A percentile compares a stretch with the other conserved stretches of the same genome.
phyloP scores from a whole-genome alignment of 2,888 invertebrate genomes.

The Entomobrya proxima region DNA sequence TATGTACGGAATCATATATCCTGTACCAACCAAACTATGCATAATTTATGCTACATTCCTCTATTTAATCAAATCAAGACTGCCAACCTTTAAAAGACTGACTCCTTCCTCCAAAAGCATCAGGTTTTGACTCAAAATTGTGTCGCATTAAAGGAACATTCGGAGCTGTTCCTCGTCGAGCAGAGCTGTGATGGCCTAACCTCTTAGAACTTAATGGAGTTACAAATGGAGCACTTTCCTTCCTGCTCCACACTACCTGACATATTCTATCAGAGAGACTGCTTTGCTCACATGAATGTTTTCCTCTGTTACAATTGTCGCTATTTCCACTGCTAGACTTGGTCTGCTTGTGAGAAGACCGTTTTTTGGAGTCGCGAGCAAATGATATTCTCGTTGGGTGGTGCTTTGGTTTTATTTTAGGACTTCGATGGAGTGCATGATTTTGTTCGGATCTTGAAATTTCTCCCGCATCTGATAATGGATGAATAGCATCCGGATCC shows the following conservation, averaged over 20 bases:
- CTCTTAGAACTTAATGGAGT: conserved; percentile 22
- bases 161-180: conserved; percentile 48
- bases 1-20: not conserved
- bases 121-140: conserved; percentile 21
- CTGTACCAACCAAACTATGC: not conserved
- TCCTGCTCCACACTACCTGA: conserved; percentile 64
- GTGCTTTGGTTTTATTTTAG: conserved; percentile 16
- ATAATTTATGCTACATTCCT: conserved; percentile 17
- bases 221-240: conserved; percentile 52
- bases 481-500: conserved; percentile 63
- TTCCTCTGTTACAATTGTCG: not conserved
- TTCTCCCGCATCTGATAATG: conserved; percentile 43
- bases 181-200: conserved; percentile 1
- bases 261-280: conserved; percentile 64
- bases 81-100: conserved; percentile 69
- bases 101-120: conserved; percentile 57
- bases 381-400: conserved; percentile 20
- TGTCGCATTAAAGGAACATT: conserved; percentile 52
- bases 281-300: conserved; percentile 35
- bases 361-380: not conserved
- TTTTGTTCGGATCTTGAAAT: not conserved
- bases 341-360: conserved; percentile 9
- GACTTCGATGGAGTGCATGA: conserved; percentile 1
- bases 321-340: not conserved
- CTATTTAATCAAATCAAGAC: conserved; percentile 37